Evolutionary conservation across 1,140 invertebrate species (phyloP).

Genomic region (Caerostris extrusa): DNA sequence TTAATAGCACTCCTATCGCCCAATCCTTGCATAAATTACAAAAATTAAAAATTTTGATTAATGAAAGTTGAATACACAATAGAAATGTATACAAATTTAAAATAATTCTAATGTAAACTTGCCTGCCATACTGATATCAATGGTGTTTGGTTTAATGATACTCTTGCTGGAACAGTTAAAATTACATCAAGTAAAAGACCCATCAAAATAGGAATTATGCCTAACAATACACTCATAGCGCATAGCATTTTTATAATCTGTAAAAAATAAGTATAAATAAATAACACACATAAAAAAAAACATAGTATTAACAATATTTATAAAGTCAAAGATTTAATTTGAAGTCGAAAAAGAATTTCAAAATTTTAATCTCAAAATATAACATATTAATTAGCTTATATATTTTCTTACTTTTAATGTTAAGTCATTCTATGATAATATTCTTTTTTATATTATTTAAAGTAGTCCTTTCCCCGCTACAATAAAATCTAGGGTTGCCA

Average conservation of each 20-base stretch:
- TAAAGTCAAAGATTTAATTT: background rate
- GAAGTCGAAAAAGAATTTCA: background rate
- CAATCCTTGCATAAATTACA: constrained; percentile 87
- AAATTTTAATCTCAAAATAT: too few species aligned
- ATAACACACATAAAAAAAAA: background rate
- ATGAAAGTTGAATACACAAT: too few species aligned
- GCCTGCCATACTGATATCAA: constrained; percentile 91
- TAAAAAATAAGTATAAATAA: constrained; percentile 34
- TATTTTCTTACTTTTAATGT: too few species aligned
- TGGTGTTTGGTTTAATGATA: constrained; percentile 95
- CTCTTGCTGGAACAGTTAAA: constrained; percentile 94
- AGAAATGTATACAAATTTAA: background rate
- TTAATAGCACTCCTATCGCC: constrained; percentile 97
- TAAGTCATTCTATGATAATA: too few species aligned
- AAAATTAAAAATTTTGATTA: background rate
- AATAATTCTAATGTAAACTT: constrained; percentile 54
- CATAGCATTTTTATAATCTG: constrained; percentile 58
- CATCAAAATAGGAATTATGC: constrained; percentile 95
- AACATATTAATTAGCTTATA: too few species aligned
- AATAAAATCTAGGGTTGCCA: too few species aligned
- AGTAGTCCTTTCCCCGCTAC: too few species aligned
- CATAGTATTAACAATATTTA: background rate
- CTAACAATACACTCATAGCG: constrained; percentile 87
- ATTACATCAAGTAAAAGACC: constrained; percentile 95
- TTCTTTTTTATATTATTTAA: too few species aligned